These are phyloP conservation scores for Zaprionus africanus DNA, from an alignment of 1,140 invertebrate genomes.

Conservation along the genomic window DNA sequence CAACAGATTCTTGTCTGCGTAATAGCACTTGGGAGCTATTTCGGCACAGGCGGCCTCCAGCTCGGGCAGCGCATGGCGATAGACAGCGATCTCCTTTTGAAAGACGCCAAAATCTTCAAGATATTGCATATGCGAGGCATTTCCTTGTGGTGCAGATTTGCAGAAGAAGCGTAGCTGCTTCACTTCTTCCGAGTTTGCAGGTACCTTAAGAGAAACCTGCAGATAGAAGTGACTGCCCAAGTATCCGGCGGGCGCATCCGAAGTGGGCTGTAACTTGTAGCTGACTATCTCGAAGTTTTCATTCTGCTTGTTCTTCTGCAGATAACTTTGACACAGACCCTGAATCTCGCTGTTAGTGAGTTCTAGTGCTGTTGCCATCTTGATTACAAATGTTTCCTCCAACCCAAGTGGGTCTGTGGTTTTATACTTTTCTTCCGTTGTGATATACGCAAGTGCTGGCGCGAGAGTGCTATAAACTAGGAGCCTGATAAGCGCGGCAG, in stretches of 20 bases:
- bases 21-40: conserved; percentile 83
- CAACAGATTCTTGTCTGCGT: conserved; percentile 83
- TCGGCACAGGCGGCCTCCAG: conserved; percentile 57
- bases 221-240: conserved; percentile 85
- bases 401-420: neutral
- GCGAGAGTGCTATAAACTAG: conserved; percentile 41
- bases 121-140: conserved; percentile 80
- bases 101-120: conserved; percentile 85
- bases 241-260: conserved; percentile 85
- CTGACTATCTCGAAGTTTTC: conserved; percentile 62
- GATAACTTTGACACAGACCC: conserved; percentile 83
- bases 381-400: conserved; percentile 44
- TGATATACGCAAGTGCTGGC: conserved; percentile 13
- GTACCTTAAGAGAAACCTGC: conserved; percentile 51
- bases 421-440: conserved; percentile 45
- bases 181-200: conserved; percentile 32
- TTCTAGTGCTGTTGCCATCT: conserved; percentile 85
- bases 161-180: conserved; percentile 84
- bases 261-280: conserved; percentile 61
- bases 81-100: conserved; percentile 85
- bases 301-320: conserved; percentile 74
- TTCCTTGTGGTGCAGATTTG: conserved; percentile 85
- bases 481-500: conserved; percentile 32
- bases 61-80: conserved; percentile 83
- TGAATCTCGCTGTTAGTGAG: conserved; percentile 84